These are phyloP conservation scores for Rhea pennata DNA, from an alignment of 2,113 vertebrate species.

Conservation along the genomic window DNA sequence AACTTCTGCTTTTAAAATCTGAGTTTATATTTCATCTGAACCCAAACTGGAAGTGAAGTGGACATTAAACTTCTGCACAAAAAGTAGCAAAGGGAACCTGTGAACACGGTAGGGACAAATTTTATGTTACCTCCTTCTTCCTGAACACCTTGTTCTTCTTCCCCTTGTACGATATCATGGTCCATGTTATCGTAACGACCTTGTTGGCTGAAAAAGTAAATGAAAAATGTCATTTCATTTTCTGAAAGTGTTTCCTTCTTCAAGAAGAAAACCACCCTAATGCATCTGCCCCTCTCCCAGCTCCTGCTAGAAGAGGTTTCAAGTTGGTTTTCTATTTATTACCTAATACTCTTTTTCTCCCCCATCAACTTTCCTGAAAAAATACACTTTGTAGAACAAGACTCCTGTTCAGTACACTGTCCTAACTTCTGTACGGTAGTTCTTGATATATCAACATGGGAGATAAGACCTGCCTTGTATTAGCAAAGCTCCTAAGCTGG, in stretches of 20 bases:
- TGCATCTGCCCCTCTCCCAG: not conserved
- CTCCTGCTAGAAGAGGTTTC: not conserved
- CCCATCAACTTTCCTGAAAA: not conserved
- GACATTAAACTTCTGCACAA: not conserved
- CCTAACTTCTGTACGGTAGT: not conserved
- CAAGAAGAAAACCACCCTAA: not conserved
- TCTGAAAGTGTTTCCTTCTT: not conserved
- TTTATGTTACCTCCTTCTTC: slow-evolving; percentile 82
- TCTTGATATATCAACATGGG: not conserved
- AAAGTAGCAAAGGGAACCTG: not conserved
- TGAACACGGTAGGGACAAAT: not conserved
- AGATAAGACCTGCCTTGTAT: not conserved
- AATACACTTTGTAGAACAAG: not conserved
- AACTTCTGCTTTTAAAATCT: slow-evolving; percentile 11
- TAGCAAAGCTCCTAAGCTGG: not conserved
- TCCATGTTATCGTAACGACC: slow-evolving; percentile 84
- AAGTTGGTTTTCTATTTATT: not conserved
- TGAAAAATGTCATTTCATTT: slow-evolving; percentile 6
- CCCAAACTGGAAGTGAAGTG: not conserved
- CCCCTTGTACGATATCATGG: slow-evolving; percentile 85
- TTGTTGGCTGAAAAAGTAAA: slow-evolving; percentile 80
- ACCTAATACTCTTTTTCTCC: not conserved
- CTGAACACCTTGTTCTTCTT: slow-evolving; percentile 78
- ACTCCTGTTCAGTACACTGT: not conserved
- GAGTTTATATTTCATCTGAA: not conserved